A percentile compares a stretch with the other conserved stretches of the same genome.
Evolutionary conservation across 2,797 vertebrate species (phyloP).

Genomic region (Sylvia borin): DNA sequence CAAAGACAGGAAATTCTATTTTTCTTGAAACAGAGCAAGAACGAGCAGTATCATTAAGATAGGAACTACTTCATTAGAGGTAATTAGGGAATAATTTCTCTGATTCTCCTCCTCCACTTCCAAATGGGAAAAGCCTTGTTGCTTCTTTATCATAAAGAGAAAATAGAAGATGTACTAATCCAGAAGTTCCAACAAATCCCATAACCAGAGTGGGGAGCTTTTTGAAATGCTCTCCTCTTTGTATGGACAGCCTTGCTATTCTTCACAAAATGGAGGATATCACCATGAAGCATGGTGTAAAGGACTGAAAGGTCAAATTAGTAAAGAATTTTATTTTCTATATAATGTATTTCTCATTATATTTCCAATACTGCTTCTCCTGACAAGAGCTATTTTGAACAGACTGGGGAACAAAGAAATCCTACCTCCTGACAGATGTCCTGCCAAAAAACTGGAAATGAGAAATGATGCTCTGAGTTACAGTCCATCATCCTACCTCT

Average conservation of each 20-base stretch:
- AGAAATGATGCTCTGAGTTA: neutral
- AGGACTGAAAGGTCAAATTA: neutral
- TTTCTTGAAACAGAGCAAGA: neutral
- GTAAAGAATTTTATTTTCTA: neutral
- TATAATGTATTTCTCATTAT: neutral
- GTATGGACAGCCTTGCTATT: neutral
- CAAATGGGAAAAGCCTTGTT: neutral
- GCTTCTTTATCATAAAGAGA: neutral
- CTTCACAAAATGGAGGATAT: neutral
- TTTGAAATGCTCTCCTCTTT: neutral
- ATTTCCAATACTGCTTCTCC: neutral
- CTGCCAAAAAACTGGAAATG: neutral
- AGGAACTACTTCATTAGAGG: neutral
- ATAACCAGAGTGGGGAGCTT: neutral
- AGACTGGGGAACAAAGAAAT: neutral
- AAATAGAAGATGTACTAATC: neutral
- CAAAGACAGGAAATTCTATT: neutral
- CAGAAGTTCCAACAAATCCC: neutral
- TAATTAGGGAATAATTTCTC: neutral
- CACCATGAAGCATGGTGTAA: neutral
- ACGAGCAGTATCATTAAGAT: neutral
- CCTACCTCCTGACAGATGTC: neutral
- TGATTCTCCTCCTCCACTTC: neutral
- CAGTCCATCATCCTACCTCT: neutral
- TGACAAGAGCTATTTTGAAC: neutral